phyloP scores from a whole-genome alignment of 2,113 vertebrate species.

The Callorhinus ursinus region DNA sequence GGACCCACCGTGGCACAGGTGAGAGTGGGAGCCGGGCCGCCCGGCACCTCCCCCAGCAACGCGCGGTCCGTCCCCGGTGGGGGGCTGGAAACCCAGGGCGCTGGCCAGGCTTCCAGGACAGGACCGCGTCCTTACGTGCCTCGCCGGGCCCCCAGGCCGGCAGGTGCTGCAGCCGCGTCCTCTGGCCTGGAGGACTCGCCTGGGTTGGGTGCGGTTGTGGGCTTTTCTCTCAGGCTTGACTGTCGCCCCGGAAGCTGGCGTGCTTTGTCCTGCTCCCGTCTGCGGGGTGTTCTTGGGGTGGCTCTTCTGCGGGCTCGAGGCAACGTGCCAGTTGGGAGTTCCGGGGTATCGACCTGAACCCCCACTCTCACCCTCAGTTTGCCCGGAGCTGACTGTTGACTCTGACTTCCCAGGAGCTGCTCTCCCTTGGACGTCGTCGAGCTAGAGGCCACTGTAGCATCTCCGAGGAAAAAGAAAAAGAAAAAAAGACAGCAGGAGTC shows the following conservation, averaged over 20 bases:
- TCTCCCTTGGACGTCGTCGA: not conserved
- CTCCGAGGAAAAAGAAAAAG: conserved; percentile 67
- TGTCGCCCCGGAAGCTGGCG: fast-evolving
- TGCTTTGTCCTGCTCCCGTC: fast-evolving
- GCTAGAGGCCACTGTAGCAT: not conserved
- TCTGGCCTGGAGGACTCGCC: not conserved
- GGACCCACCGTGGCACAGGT: conserved; percentile 67
- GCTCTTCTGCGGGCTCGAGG: not conserved
- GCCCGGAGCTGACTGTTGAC: not conserved
- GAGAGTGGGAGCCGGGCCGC: fast-evolving
- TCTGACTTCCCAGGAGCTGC: not conserved
- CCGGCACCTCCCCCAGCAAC: fast-evolving
- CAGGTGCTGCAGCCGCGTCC: fast-evolving
- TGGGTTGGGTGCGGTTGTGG: fast-evolving
- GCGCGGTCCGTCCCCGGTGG: fast-evolving
- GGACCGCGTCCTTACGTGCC: fast-evolving
- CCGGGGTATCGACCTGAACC: not conserved
- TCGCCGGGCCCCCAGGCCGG: fast-evolving
- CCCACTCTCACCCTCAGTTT: fast-evolving
- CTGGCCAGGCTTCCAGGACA: fast-evolving
- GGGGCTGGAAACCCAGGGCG: fast-evolving
- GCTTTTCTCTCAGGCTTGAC: too few relatives aligned
- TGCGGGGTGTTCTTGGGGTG: fast-evolving
- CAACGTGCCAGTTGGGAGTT: fast-evolving
- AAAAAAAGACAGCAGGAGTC: not conserved